Evolutionary conservation across 2,797 vertebrate species (phyloP).

Genomic region (Sebastes vulpes): DNA sequence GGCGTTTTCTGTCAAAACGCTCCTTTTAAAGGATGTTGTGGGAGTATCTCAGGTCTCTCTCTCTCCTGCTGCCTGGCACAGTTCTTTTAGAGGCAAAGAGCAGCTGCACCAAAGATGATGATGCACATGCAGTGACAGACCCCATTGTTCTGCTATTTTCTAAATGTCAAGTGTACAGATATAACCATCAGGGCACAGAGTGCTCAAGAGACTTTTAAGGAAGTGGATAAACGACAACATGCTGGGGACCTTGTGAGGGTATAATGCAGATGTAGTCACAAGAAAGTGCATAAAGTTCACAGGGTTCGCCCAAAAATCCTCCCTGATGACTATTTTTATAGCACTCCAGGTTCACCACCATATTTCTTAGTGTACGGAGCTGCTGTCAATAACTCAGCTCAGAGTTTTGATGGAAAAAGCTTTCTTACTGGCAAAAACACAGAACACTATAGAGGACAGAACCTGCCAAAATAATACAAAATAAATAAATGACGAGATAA

Average conservation of each 20-base stretch:
- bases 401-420: not conserved
- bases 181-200: not conserved
- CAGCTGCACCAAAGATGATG: constrained; percentile 8
- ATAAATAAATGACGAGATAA: too few species aligned
- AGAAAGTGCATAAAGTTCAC: not conserved
- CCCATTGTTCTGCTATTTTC: constrained; percentile 12
- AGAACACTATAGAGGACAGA: accelerated
- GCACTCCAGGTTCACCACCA: not conserved
- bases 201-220: not conserved
- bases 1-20: not conserved
- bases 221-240: not conserved
- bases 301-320: not conserved
- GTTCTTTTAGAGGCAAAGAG: constrained; percentile 29
- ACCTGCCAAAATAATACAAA: too few species aligned
- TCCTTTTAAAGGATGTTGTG: not conserved
- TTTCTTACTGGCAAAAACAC: not conserved
- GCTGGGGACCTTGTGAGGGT: not conserved
- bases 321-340: not conserved
- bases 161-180: constrained; percentile 41
- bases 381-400: not conserved
- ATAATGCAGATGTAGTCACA: not conserved
- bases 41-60: not conserved
- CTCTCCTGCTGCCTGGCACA: not conserved
- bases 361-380: not conserved
- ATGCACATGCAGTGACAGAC: constrained; percentile 18